These are phyloP conservation scores for Hyles euphorbiae DNA, from an alignment of 1,140 invertebrate species.

Conservation along the genomic window DNA sequence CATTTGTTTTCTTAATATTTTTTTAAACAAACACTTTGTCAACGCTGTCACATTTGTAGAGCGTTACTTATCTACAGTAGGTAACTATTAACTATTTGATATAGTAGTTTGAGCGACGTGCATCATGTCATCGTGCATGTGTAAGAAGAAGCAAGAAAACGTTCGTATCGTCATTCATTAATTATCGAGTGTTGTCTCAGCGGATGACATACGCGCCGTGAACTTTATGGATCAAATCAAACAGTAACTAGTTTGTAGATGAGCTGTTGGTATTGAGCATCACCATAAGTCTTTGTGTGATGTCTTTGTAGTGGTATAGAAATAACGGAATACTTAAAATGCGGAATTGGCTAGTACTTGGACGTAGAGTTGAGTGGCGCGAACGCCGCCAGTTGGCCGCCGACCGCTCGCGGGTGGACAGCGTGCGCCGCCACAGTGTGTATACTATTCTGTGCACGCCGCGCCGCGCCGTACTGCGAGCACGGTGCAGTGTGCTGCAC, in stretches of 20 bases:
- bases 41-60: too few species aligned
- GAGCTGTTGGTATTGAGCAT: conserved; percentile 26
- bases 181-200: not conserved
- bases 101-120: not conserved
- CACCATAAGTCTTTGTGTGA: conserved; percentile 37
- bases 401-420: conserved; percentile 58
- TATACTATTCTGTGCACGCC: too few species aligned
- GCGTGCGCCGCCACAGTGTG: conserved; percentile 36
- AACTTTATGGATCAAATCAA: conserved; percentile 4
- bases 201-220: conserved; percentile 1
- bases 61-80: too few species aligned
- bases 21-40: too few species aligned
- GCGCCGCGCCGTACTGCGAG: too few species aligned
- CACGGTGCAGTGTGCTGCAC: too few species aligned
- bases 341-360: conserved; percentile 66
- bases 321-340: conserved; percentile 68
- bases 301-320: conserved; percentile 49
- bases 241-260: conserved; percentile 12
- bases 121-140: not conserved
- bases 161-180: not conserved
- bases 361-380: conserved; percentile 39
- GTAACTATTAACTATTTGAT: not conserved
- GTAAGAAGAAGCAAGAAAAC: not conserved
- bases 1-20: too few species aligned
- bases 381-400: conserved; percentile 53